Conservation (phyloP, 1,140 invertebrate genomes). For the Cheumatopsyche charites region DNA sequence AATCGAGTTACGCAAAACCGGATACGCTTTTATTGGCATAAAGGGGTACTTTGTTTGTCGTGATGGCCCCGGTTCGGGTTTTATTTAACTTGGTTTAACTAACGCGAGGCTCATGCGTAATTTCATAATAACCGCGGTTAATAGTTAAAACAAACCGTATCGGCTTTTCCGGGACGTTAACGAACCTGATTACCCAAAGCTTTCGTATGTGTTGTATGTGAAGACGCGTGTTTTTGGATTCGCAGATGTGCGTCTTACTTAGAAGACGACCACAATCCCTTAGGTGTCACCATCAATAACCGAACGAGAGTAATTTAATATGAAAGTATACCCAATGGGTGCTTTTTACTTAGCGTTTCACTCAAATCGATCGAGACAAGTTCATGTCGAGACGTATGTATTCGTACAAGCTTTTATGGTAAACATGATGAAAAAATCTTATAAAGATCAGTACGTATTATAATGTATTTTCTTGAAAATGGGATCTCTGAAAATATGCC, state of each 20-base stretch:
- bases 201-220: too few species aligned
- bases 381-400: neutral
- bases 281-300: conserved; percentile 6
- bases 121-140: conserved; percentile 20
- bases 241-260: too few species aligned
- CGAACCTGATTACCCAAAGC: too few species aligned
- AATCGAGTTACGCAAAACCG: conserved; percentile 1
- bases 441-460: too few species aligned
- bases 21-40: neutral
- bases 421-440: too few species aligned
- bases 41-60: conserved; percentile 12
- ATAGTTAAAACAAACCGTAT: conserved; percentile 24
- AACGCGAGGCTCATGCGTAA: neutral
- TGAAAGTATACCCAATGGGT: conserved; percentile 1
- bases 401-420: too few species aligned
- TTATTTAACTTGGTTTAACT: conserved; percentile 24
- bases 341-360: neutral
- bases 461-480: too few species aligned
- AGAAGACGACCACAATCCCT: neutral
- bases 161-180: neutral
- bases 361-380: conserved; percentile 15
- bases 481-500: too few species aligned
- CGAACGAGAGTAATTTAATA: conserved; percentile 19
- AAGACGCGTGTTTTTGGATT: too few species aligned
- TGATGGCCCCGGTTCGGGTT: neutral